These are phyloP conservation scores for Speoplatyrhinus poulsoni DNA, from an alignment of 2,113 vertebrate genomes.

Conservation along the genomic window DNA sequence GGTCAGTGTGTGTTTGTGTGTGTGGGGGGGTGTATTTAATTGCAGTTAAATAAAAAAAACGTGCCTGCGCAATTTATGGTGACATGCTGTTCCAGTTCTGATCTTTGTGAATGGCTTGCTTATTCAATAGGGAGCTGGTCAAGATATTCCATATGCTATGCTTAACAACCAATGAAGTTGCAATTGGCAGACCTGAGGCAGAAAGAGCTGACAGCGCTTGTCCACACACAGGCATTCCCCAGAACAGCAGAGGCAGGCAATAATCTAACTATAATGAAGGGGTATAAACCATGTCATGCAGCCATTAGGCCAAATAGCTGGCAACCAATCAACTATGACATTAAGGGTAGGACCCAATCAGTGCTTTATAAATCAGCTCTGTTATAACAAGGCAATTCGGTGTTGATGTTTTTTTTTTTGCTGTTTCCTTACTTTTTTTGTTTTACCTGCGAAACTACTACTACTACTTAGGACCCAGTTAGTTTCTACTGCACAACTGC, in stretches of 20 bases:
- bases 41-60: background rate
- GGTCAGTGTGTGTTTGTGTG: background rate
- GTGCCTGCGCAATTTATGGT: conserved; percentile 23
- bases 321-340: conserved; percentile 77
- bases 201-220: conserved; percentile 75
- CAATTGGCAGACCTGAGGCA: conserved; percentile 64
- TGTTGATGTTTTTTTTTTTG: conserved; percentile 53
- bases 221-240: conserved; percentile 65
- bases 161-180: conserved; percentile 71
- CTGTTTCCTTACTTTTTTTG: conserved; percentile 8
- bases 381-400: conserved; percentile 63
- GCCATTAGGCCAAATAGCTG: conserved; percentile 70
- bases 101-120: conserved; percentile 55
- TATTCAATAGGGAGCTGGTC: conserved; percentile 47
- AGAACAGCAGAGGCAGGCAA: conserved; percentile 75
- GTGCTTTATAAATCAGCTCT: conserved; percentile 67
- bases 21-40: background rate
- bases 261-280: conserved; percentile 82
- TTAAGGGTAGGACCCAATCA: conserved; percentile 69
- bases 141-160: conserved; percentile 68
- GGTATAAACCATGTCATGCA: conserved; percentile 80
- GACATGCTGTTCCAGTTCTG: conserved; percentile 34
- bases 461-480: conserved; percentile 3
- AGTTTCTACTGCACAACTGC: background rate
- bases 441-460: background rate